Percentiles rank a stretch among this genome's conserved stretches.
These are phyloP conservation scores for Hephaestus fuliginosus DNA, from an alignment of 2,797 vertebrate species.

Conservation along the genomic window DNA sequence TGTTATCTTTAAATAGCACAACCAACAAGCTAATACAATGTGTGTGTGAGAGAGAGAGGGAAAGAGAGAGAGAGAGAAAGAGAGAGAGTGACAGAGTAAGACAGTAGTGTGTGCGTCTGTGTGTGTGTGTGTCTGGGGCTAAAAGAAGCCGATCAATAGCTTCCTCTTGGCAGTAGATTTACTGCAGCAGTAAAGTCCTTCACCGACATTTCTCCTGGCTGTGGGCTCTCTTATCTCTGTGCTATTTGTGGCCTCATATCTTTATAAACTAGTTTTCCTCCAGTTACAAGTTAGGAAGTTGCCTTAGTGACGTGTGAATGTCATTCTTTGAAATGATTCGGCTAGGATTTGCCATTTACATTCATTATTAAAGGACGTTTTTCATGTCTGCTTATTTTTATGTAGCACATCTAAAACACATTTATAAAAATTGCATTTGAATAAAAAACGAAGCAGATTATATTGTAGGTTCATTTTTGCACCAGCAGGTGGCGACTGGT, in stretches of 20 bases:
- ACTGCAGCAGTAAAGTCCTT: slow-evolving; percentile 49
- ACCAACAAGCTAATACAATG: slow-evolving; percentile 16
- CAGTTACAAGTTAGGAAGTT: not conserved
- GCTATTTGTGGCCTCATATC: slow-evolving; percentile 53
- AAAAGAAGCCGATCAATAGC: slow-evolving; percentile 57
- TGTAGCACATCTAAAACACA: not conserved
- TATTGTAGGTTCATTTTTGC: not conserved
- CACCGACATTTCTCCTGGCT: not conserved
- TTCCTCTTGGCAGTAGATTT: slow-evolving; percentile 56
- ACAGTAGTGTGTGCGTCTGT: not conserved
- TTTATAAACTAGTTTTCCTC: slow-evolving; percentile 25
- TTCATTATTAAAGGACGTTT: not conserved
- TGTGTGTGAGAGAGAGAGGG: not conserved
- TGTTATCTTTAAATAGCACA: slow-evolving; percentile 67
- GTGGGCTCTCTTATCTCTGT: slow-evolving; percentile 29
- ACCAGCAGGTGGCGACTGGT: slow-evolving; percentile 55
- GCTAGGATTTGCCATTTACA: not conserved
- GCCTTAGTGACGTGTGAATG: not conserved
- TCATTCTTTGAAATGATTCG: not conserved
- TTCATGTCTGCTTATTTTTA: too few relatives aligned
- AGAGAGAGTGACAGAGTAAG: not conserved
- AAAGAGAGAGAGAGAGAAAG: not conserved
- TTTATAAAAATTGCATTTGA: not conserved
- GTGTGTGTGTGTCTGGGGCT: not conserved
- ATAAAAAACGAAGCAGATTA: not conserved